phyloP scores from a whole-genome alignment of 2,888 invertebrate species.

The Tenodera sinensis region DNA sequence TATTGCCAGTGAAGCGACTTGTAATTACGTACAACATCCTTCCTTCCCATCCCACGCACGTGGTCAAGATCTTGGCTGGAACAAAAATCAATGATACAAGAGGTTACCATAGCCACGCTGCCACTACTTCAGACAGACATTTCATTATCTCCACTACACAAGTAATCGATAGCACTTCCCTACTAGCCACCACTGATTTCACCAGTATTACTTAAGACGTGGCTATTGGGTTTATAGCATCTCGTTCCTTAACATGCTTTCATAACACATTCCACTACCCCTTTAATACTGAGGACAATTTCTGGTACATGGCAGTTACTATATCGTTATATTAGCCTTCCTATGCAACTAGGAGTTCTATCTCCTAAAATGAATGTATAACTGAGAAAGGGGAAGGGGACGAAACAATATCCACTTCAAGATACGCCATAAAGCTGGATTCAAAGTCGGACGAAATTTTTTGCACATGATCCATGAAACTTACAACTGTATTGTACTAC shows the following conservation, averaged over 20 bases:
- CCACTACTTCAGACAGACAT: neutral
- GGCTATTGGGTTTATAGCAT: neutral
- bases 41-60: neutral
- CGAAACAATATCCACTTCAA: no score
- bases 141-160: neutral
- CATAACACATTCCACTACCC: neutral
- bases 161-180: neutral
- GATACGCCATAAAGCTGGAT: no score
- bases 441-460: no score
- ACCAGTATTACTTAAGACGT: neutral
- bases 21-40: neutral
- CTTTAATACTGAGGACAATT: neutral
- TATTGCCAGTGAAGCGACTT: no score
- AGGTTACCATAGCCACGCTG: neutral
- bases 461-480: no score
- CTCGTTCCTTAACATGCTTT: neutral
- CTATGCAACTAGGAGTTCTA: no score
- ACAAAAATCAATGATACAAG: neutral
- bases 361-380: no score
- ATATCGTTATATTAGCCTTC: no score
- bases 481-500: no score
- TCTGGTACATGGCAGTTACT: no score
- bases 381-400: no score
- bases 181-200: neutral
- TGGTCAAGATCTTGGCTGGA: neutral